Conservation (phyloP, 2,797 vertebrate species). For the Hydrolagus colliei region DNA sequence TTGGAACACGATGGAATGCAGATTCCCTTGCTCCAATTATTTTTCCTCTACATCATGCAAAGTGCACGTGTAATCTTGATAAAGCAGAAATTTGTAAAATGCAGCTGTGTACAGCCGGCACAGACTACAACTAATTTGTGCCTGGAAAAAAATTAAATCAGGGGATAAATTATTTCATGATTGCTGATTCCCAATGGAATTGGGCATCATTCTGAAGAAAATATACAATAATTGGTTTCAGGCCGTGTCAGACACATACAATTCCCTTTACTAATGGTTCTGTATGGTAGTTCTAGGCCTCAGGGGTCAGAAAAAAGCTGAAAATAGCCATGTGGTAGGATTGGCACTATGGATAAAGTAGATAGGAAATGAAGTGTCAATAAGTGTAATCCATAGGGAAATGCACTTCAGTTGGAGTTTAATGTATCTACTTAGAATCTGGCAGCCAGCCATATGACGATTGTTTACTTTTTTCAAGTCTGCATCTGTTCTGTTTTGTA, state of each 20-base stretch:
- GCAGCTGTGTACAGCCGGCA: slow-evolving; percentile 55
- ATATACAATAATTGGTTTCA: slow-evolving; percentile 99
- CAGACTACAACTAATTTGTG: slow-evolving; percentile 68
- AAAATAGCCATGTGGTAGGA: slow-evolving; percentile 68
- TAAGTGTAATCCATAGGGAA: slow-evolving; percentile 95
- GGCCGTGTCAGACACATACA: slow-evolving; percentile 95
- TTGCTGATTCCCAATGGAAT: slow-evolving; percentile 94
- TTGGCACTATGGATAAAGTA: slow-evolving; percentile 54
- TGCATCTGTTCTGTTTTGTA: slow-evolving; percentile 99
- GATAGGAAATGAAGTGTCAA: slow-evolving; percentile 96
- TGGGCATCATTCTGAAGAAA: slow-evolving; percentile 96
- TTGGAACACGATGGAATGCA: slow-evolving; percentile 42
- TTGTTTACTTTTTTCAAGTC: slow-evolving; percentile 99
- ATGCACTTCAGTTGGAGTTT: slow-evolving; percentile 92
- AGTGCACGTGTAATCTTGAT: slow-evolving; percentile 55
- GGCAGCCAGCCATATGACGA: slow-evolving; percentile 91
- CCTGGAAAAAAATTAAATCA: slow-evolving; percentile 95
- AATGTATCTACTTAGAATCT: slow-evolving; percentile 89
- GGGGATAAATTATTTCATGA: slow-evolving; percentile 97
- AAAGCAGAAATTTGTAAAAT: slow-evolving; percentile 53
- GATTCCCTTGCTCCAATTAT: slow-evolving; percentile 51
- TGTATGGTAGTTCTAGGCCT: slow-evolving; percentile 80
- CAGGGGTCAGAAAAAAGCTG: slow-evolving; percentile 80
- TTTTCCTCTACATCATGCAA: slow-evolving; percentile 48
- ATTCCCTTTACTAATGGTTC: slow-evolving; percentile 91